Conservation (phyloP, 2,888 invertebrate genomes). For the Lasioglossum marginatum region DNA sequence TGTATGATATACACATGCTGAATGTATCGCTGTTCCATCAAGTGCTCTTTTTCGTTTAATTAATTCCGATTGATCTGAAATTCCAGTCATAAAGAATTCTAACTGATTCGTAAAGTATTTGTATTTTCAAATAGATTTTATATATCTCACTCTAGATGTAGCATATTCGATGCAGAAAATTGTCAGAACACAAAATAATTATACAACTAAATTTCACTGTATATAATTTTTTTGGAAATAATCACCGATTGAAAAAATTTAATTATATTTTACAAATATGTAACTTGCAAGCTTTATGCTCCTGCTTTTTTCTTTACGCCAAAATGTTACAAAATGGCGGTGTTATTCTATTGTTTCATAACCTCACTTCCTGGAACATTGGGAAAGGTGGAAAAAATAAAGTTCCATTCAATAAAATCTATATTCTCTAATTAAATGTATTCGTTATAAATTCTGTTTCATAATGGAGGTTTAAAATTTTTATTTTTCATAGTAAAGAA, state of each 20-base stretch:
- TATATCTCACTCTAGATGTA: background rate
- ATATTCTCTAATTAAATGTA: background rate
- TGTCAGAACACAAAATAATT: background rate
- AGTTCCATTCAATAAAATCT: background rate
- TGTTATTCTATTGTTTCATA: background rate
- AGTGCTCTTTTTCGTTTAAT: slow-evolving; percentile 16
- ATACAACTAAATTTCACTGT: background rate
- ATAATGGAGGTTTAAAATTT: background rate
- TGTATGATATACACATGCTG: background rate
- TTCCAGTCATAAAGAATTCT: background rate
- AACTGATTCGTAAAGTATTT: background rate
- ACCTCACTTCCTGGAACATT: background rate
- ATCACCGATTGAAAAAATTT: background rate
- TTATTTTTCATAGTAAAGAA: background rate
- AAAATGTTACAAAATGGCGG: too few relatives aligned
- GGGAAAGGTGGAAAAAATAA: background rate
- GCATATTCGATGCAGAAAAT: background rate
- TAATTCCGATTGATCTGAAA: slow-evolving; percentile 22
- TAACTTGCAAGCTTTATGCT: background rate
- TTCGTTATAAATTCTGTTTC: background rate
- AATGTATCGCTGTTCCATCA: background rate
- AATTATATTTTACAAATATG: background rate
- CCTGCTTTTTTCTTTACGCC: too few relatives aligned
- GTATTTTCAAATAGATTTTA: background rate
- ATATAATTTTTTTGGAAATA: background rate